A percentile compares a stretch with the other conserved stretches of the same genome.
phyloP scores from a whole-genome alignment of 2,888 invertebrate species.

The Augiades crinisus region DNA sequence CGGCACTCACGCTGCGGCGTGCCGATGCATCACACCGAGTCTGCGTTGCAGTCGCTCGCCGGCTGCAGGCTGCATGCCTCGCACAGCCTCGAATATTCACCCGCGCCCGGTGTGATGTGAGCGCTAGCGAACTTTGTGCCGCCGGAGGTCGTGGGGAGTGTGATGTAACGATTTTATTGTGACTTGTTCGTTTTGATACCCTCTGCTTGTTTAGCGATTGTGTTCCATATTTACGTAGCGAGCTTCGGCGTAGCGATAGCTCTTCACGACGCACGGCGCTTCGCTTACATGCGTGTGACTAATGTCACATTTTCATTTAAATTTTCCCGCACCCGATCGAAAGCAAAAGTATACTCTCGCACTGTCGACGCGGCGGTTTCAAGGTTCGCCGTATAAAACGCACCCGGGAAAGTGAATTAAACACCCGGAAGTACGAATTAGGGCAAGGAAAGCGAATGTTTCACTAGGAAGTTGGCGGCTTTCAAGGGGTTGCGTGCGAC shows the following conservation, averaged over 20 bases:
- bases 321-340: background rate
- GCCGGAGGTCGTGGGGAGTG: slow-evolving; percentile 16
- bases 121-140: slow-evolving; percentile 15
- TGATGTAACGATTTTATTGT: slow-evolving; percentile 29
- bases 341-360: slow-evolving; percentile 3
- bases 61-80: slow-evolving; percentile 33
- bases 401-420: slow-evolving; percentile 41
- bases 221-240: background rate
- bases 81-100: slow-evolving; percentile 15
- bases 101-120: slow-evolving; percentile 19
- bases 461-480: slow-evolving; percentile 30
- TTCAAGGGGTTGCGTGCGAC: slow-evolving; percentile 28
- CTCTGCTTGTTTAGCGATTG: slow-evolving; percentile 16
- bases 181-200: background rate
- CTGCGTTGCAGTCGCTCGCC: slow-evolving; percentile 39
- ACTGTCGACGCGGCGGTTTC: background rate
- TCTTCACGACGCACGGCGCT: slow-evolving; percentile 8
- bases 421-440: slow-evolving; percentile 44
- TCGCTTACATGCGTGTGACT: slow-evolving; percentile 3
- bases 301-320: slow-evolving; percentile 6
- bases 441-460: slow-evolving; percentile 41
- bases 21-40: slow-evolving; percentile 37
- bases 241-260: slow-evolving; percentile 17
- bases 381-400: slow-evolving; percentile 4
- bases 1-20: slow-evolving; percentile 36